Percentiles rank a stretch among this genome's conserved stretches.
Evolutionary conservation across 2,797 vertebrate species (phyloP).

Genomic region (Onychomys leucogaster): DNA sequence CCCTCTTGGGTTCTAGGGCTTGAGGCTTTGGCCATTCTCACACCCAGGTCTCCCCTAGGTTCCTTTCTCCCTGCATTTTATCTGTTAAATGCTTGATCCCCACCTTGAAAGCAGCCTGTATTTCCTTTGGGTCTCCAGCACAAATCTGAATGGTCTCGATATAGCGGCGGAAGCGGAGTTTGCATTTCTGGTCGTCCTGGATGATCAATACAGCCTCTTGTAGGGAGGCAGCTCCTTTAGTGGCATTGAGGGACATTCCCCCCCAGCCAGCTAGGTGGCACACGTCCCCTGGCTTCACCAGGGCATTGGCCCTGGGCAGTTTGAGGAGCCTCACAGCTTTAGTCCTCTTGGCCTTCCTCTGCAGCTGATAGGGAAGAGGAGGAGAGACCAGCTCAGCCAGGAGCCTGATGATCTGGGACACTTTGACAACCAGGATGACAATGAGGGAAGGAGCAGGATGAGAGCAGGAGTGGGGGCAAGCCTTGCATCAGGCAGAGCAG

Average conservation of each 20-base stretch:
- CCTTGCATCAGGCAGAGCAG: not conserved
- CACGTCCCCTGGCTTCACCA: not conserved
- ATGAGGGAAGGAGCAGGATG: not conserved
- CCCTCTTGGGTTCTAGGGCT: not conserved
- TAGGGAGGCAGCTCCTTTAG: not conserved
- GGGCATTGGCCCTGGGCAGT: not conserved
- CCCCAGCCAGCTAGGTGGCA: constrained; percentile 40
- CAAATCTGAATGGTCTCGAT: not conserved
- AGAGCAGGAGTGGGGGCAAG: not conserved
- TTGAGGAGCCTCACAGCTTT: not conserved
- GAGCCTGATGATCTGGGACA: not conserved
- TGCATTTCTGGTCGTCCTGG: not conserved
- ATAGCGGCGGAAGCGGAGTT: accelerated
- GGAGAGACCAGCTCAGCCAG: not conserved
- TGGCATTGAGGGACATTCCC: accelerated
- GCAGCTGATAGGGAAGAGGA: not conserved
- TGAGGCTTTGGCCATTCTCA: not conserved
- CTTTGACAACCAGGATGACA: not conserved
- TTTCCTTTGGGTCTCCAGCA: not conserved
- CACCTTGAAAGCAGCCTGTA: not conserved
- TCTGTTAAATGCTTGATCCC: not conserved
- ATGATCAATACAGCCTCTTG: not conserved
- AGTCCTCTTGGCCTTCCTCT: not conserved
- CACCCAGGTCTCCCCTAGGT: not conserved
- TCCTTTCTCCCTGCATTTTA: not conserved